Conservation (phyloP, 2,113 vertebrate species). For the Okapia johnstoni region DNA sequence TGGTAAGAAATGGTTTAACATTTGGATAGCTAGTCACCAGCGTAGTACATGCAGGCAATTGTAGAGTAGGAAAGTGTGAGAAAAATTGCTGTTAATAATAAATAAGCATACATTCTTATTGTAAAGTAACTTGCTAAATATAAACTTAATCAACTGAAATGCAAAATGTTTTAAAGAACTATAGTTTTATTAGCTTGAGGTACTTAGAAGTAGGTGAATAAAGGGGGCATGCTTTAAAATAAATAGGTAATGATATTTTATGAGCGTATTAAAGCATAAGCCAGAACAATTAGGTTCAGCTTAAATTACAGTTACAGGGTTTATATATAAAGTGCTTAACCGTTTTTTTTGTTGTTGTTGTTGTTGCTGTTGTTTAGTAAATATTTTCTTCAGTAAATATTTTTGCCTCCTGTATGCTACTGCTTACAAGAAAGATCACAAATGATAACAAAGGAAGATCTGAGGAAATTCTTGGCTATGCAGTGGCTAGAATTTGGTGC, state of each 20-base stretch:
- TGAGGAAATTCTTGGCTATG: background rate
- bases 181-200: constrained; percentile 37
- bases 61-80: background rate
- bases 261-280: background rate
- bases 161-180: background rate
- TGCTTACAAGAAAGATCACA: background rate
- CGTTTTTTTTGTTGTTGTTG: background rate
- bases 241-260: constrained; percentile 28
- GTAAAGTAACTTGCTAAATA: background rate
- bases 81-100: background rate
- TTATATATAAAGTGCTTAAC: background rate
- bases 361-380: background rate
- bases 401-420: background rate
- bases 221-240: constrained; percentile 24
- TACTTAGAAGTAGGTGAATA: constrained; percentile 41
- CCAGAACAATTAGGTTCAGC: constrained; percentile 21
- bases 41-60: background rate
- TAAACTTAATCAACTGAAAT: background rate
- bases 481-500: background rate
- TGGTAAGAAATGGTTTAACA: background rate
- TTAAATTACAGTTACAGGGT: background rate
- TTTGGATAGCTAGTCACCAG: background rate
- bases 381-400: constrained; percentile 4
- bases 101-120: background rate
- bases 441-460: background rate